Conservation (phyloP, 2,797 vertebrate genomes). For the Ispidina lecontei region DNA sequence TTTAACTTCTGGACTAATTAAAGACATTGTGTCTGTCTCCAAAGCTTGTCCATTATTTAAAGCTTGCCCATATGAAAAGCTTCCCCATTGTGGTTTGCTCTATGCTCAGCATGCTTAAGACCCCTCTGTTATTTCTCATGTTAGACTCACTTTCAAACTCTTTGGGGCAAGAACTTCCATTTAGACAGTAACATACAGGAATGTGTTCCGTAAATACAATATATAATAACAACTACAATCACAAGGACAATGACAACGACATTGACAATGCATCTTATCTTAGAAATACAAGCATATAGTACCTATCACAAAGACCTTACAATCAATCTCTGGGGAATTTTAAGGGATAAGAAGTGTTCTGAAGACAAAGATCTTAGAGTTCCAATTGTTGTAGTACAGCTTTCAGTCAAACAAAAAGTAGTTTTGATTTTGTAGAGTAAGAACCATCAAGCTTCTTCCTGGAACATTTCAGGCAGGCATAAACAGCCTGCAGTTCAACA, state of each 20-base stretch:
- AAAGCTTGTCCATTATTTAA: background rate
- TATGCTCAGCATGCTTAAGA: background rate
- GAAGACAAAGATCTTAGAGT: background rate
- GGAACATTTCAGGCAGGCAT: background rate
- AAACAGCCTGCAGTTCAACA: background rate
- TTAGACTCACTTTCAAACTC: background rate
- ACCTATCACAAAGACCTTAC: background rate
- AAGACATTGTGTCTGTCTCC: background rate
- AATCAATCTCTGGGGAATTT: background rate
- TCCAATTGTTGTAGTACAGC: background rate
- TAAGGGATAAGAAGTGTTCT: background rate
- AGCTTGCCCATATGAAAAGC: background rate
- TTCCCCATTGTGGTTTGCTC: background rate
- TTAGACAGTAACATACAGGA: background rate
- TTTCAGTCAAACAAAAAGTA: background rate
- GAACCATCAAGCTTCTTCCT: background rate
- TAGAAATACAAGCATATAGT: background rate
- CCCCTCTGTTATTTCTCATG: background rate
- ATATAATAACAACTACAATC: background rate
- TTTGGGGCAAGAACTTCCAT: background rate
- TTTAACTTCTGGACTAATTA: background rate
- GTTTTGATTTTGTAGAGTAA: background rate
- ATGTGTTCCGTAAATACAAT: background rate
- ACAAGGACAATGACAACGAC: background rate
- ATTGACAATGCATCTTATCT: background rate